Conservation (phyloP, 64 coral and sea anemone species). For the Exaiptasia diaphana region DNA sequence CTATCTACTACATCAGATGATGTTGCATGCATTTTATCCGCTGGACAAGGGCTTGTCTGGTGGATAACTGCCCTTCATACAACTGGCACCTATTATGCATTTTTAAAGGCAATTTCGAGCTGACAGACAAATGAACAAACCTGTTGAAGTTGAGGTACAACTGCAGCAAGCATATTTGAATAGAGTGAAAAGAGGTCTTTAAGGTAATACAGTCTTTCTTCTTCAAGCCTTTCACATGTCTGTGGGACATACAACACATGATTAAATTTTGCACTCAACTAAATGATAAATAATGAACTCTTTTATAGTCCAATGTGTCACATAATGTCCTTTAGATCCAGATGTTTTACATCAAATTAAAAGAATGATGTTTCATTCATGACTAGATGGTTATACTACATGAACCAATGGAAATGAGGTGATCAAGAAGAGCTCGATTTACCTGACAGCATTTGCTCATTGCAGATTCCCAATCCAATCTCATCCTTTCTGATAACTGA, state of each 20-base stretch:
- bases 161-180: constrained; percentile 66
- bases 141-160: constrained; percentile 78
- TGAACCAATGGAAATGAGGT: not conserved
- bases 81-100: not conserved
- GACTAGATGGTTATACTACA: not conserved
- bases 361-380: too few relatives aligned
- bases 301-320: too few relatives aligned
- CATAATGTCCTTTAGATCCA: too few relatives aligned
- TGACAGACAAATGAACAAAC: constrained; percentile 32
- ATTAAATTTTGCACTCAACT: too few relatives aligned
- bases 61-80: not conserved
- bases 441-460: constrained; percentile 90
- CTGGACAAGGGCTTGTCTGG: too few relatives aligned
- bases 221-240: constrained; percentile 90
- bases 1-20: too few relatives aligned
- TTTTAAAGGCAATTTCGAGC: not conserved
- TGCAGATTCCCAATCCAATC: constrained; percentile 74
- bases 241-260: too few relatives aligned
- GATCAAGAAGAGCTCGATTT: not conserved
- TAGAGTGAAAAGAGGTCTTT: constrained; percentile 77
- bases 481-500: constrained; percentile 65
- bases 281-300: too few relatives aligned
- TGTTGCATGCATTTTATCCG: too few relatives aligned
- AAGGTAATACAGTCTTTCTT: constrained; percentile 72
- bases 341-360: too few relatives aligned